Percentiles rank a stretch among this genome's conserved stretches.
Evolutionary conservation across 2,113 vertebrate genomes (phyloP).

Genomic region (Phylloscopus trochilus): DNA sequence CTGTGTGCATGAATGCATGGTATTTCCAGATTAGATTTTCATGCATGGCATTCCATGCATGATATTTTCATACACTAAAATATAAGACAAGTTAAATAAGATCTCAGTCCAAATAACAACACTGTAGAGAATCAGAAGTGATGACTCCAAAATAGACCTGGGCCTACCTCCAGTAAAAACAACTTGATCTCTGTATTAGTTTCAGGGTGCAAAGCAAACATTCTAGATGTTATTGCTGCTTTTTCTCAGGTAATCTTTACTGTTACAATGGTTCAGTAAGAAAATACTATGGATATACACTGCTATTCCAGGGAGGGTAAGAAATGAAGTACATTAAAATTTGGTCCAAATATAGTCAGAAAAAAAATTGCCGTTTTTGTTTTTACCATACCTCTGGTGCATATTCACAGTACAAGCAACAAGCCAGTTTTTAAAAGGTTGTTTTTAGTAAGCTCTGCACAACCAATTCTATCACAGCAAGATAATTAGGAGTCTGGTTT

Average conservation of each 20-base stretch:
- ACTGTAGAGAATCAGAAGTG: neutral
- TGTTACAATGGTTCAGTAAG: neutral
- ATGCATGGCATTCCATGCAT: neutral
- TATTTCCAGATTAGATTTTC: neutral
- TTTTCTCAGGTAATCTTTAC: neutral
- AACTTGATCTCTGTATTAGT: neutral
- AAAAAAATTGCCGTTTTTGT: neutral
- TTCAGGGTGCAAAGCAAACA: neutral
- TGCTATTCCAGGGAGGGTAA: neutral
- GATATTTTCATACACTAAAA: neutral
- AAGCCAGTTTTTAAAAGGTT: neutral
- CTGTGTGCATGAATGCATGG: fast-evolving
- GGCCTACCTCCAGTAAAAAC: neutral
- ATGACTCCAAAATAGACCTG: neutral
- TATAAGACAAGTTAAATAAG: neutral
- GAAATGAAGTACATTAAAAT: neutral
- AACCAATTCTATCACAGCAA: neutral
- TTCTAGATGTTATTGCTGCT: neutral
- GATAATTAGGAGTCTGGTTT: neutral
- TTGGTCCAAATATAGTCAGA: neutral
- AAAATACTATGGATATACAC: neutral
- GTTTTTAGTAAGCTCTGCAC: neutral
- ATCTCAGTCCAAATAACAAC: neutral
- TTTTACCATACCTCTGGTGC: neutral
- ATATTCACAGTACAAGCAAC: neutral